Conservation (phyloP, 2,113 vertebrate genomes). For the Crocuta crocuta region DNA sequence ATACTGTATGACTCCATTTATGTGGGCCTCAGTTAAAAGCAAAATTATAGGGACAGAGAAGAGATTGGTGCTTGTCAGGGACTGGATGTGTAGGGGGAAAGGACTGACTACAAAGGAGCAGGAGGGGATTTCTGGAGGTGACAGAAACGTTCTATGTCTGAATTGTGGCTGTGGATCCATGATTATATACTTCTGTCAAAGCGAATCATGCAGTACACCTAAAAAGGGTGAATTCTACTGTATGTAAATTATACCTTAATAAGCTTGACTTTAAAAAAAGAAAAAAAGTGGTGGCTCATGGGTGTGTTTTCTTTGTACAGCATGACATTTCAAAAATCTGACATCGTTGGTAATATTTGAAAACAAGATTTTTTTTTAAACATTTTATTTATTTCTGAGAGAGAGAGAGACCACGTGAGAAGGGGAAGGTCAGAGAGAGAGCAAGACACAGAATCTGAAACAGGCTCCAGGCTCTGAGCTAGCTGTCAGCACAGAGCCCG, state of each 20-base stretch:
- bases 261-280: slow-evolving; percentile 46
- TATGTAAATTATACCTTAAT: slow-evolving; percentile 25
- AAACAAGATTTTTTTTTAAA: slow-evolving; percentile 6
- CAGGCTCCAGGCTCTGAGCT: too few species aligned
- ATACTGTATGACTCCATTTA: neutral
- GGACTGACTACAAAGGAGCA: neutral
- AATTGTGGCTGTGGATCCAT: neutral
- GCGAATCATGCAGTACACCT: neutral
- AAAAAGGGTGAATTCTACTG: neutral
- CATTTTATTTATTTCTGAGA: too few species aligned
- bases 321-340: slow-evolving; percentile 58
- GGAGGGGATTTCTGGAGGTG: neutral
- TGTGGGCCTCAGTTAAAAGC: neutral
- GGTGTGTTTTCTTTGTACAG: neutral
- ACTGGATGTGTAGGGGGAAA: neutral
- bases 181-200: slow-evolving; percentile 7
- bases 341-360: slow-evolving; percentile 51
- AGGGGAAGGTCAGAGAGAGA: too few species aligned
- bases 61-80: neutral
- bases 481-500: too few species aligned
- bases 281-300: neutral
- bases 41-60: neutral
- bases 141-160: neutral
- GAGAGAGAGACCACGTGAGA: too few species aligned
- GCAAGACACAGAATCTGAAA: too few species aligned